Evolutionary conservation across 2,888 invertebrate species (phyloP).

Genomic region (Agrotis clavis): DNA sequence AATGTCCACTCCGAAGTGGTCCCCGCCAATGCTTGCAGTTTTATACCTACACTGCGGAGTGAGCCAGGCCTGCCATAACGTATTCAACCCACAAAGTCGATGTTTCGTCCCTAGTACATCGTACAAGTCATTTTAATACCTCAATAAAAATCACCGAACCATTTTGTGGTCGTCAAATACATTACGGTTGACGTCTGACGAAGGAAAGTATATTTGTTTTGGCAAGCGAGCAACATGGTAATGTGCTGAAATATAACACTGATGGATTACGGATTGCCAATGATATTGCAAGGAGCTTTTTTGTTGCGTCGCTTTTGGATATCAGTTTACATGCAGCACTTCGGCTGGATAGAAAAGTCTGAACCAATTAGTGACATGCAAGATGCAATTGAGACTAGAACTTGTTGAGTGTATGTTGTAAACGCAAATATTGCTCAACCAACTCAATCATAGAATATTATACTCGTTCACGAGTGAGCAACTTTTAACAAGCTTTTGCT

Average conservation of each 20-base stretch:
- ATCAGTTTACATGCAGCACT: conserved; percentile 35
- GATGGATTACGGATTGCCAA: conserved; percentile 55
- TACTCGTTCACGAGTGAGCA: conserved; percentile 4
- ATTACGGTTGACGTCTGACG: conserved; percentile 65
- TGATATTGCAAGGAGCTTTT: conserved; percentile 55
- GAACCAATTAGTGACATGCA: conserved; percentile 10
- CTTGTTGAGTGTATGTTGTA: not conserved
- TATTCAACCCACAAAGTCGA: conserved; percentile 55
- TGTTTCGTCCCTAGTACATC: conserved; percentile 52
- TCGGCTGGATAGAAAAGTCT: conserved; percentile 5
- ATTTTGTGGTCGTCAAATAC: conserved; percentile 62
- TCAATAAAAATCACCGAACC: conserved; percentile 55
- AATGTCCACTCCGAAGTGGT: no score
- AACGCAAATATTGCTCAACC: not conserved
- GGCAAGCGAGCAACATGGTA: conserved; percentile 69
- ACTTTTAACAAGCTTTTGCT: conserved; percentile 46
- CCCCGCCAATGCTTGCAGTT: no score
- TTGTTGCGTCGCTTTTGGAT: conserved; percentile 26
- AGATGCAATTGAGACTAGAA: not conserved
- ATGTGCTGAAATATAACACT: conserved; percentile 72
- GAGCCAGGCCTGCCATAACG: no score
- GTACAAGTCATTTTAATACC: conserved; percentile 61
- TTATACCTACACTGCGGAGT: no score
- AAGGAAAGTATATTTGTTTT: conserved; percentile 72
- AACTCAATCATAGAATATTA: conserved; percentile 1